Percentiles rank a stretch among this genome's conserved stretches.
These are phyloP conservation scores for Orbicella faveolata DNA, from an alignment of 64 coral and sea anemone species.

Conservation along the genomic window DNA sequence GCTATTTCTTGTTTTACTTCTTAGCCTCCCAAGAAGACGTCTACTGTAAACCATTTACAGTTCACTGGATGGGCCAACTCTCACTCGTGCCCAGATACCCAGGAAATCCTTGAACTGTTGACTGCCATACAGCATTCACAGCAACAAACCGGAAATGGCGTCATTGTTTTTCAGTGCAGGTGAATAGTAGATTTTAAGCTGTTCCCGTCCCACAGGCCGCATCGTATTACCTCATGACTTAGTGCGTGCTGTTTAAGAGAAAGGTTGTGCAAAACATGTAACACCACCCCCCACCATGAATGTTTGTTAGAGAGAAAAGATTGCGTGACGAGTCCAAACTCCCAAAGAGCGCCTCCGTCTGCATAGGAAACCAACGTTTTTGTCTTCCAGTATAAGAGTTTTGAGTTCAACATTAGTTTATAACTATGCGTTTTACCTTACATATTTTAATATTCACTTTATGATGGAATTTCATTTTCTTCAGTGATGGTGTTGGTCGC, in stretches of 20 bases:
- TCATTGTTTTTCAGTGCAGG: conserved; percentile 86
- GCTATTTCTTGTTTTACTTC: background rate
- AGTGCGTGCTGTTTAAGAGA: too few species aligned
- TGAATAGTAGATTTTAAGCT: background rate
- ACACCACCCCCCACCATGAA: too few species aligned
- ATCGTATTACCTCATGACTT: too few species aligned
- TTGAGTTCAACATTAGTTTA: too few species aligned
- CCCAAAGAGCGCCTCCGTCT: too few species aligned
- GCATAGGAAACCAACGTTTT: too few species aligned
- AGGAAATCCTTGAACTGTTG: conserved; percentile 53
- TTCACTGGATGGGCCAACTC: conserved; percentile 56
- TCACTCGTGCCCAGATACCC: conserved; percentile 37
- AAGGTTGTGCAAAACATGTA: too few species aligned
- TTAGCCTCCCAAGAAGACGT: conserved; percentile 36
- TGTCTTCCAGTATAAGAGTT: too few species aligned
- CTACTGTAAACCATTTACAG: conserved; percentile 64
- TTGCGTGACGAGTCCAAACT: too few species aligned
- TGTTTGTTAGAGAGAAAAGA: too few species aligned
- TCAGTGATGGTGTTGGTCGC: conserved; percentile 45
- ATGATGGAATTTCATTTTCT: background rate
- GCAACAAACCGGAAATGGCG: conserved; percentile 61
- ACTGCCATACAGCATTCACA: conserved; percentile 62
- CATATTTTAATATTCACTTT: background rate
- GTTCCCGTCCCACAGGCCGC: too few species aligned
- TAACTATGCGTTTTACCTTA: too few species aligned